Percentiles rank a stretch among this genome's conserved stretches.
Conservation (phyloP, 2,113 vertebrate species). For the Sus scrofa region DNA sequence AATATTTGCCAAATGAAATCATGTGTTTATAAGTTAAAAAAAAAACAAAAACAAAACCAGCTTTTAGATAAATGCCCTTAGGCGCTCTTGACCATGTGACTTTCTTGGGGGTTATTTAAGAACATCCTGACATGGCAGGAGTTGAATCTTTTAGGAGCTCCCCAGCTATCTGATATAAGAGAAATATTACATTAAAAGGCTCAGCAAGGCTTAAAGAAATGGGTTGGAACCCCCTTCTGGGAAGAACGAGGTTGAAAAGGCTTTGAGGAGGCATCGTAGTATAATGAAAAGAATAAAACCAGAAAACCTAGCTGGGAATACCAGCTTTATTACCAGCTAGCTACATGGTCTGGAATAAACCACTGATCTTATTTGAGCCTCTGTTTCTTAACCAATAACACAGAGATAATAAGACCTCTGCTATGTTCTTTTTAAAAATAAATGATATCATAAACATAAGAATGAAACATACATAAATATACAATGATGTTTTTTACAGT, state of each 20-base stretch:
- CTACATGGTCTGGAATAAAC: neutral
- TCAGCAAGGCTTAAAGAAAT: neutral
- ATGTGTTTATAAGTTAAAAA: neutral
- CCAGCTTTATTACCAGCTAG: neutral
- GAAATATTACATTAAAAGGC: neutral
- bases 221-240: neutral
- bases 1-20: neutral
- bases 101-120: neutral
- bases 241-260: neutral
- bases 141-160: slow-evolving; percentile 15
- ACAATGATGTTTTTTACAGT: neutral
- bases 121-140: neutral
- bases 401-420: neutral
- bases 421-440: neutral
- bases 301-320: neutral
- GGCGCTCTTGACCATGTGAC: neutral
- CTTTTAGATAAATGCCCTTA: neutral
- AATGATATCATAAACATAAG: neutral
- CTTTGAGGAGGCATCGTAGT: neutral
- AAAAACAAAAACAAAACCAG: neutral
- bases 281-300: neutral
- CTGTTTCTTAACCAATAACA: neutral
- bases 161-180: neutral
- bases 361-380: neutral
- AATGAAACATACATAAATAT: neutral